A percentile compares a stretch with the other conserved stretches of the same genome.
phyloP scores from a whole-genome alignment of 2,888 invertebrate species.

The Idaea biselata region DNA sequence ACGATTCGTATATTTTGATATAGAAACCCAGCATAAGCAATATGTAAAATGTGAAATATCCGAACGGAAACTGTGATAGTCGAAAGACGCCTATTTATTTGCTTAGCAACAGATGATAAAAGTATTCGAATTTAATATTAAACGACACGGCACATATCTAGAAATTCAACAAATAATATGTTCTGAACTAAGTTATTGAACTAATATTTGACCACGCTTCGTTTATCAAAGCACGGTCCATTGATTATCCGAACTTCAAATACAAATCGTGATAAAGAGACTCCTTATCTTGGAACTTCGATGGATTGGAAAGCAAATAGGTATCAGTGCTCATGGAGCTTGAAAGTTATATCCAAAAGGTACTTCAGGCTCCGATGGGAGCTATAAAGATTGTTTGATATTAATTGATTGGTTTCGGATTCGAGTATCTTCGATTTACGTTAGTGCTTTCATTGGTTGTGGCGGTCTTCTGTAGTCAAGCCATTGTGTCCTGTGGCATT shows the following conservation, averaged over 20 bases:
- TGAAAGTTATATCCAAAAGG: slow-evolving; percentile 51
- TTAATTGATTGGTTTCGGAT: not conserved
- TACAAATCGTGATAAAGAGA: slow-evolving; percentile 28
- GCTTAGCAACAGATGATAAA: not conserved
- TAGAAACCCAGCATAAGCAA: not conserved
- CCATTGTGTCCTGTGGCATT: no score
- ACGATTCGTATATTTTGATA: no score
- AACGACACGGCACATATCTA: not conserved
- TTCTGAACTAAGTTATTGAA: not conserved
- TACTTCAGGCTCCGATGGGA: slow-evolving; percentile 26
- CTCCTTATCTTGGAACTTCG: slow-evolving; percentile 42
- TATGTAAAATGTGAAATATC: not conserved
- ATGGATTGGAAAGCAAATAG: slow-evolving; percentile 50
- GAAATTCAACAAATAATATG: slow-evolving; percentile 1
- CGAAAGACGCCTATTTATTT: not conserved
- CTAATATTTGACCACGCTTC: slow-evolving; percentile 21
- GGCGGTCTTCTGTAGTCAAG: not conserved
- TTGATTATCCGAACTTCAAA: slow-evolving; percentile 27
- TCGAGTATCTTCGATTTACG: not conserved
- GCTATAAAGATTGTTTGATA: not conserved
- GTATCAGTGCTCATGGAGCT: slow-evolving; percentile 40
- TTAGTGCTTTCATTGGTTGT: not conserved
- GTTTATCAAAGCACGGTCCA: slow-evolving; percentile 19
- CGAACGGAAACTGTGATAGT: not conserved
- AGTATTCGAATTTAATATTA: not conserved